A percentile compares a stretch with the other conserved stretches of the same genome.
These are phyloP conservation scores for Cerastoderma edule DNA, from an alignment of 2,888 invertebrate genomes.

Conservation along the genomic window DNA sequence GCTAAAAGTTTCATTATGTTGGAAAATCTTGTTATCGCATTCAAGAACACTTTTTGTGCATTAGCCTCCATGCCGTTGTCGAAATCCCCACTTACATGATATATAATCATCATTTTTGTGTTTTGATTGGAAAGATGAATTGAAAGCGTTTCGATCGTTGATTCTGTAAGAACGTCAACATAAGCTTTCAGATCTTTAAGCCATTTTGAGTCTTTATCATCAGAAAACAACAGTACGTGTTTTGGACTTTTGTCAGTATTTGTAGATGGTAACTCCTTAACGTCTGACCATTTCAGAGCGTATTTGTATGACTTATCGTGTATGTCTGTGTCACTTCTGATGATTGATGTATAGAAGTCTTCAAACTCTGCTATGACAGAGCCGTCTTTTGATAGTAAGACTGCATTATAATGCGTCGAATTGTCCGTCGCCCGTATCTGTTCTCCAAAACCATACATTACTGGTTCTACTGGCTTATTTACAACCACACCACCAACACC, in stretches of 20 bases:
- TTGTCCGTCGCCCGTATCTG: conserved; percentile 48
- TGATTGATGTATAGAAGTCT: conserved; percentile 12
- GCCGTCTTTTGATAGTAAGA: conserved; percentile 13
- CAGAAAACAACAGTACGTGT: not conserved
- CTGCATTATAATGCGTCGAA: conserved; percentile 31
- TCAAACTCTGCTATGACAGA: conserved; percentile 9
- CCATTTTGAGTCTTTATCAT: not conserved
- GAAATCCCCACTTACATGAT: not conserved
- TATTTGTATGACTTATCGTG: not conserved
- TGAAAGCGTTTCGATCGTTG: not conserved
- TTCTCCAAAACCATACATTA: conserved; percentile 63
- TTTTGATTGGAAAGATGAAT: not conserved
- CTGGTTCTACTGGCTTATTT: conserved; percentile 46
- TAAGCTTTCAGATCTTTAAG: not conserved
- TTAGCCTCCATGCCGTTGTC: not conserved
- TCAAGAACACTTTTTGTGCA: not conserved
- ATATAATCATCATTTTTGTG: not conserved
- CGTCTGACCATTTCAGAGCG: not conserved
- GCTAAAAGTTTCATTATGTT: not conserved
- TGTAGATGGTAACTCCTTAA: not conserved
- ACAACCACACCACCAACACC: conserved; percentile 49
- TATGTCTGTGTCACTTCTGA: not conserved
- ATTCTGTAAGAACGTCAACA: not conserved
- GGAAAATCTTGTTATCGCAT: not conserved
- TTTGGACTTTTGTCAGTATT: not conserved